These are phyloP conservation scores for Meteorus sp. DNA, from an alignment of 1,140 invertebrate genomes.

Conservation along the genomic window DNA sequence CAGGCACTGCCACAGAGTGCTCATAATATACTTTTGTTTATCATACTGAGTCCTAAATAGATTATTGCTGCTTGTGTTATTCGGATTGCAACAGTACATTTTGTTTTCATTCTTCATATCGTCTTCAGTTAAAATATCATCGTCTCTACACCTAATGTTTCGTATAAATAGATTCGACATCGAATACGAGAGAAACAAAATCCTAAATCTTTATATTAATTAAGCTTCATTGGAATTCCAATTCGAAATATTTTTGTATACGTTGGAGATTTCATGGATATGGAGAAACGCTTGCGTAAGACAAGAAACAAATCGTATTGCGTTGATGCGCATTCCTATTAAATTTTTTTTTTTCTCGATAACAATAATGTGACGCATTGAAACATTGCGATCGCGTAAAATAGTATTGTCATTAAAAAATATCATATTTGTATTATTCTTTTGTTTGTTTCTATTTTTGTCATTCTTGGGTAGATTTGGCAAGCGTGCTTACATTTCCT, in stretches of 20 bases:
- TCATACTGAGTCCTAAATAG: constrained; percentile 35
- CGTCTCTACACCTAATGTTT: constrained; percentile 32
- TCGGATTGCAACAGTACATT: constrained; percentile 30
- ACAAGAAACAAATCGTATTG: too few species aligned
- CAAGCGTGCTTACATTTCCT: constrained; percentile 36
- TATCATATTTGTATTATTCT: constrained; percentile 39
- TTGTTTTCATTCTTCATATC: neutral
- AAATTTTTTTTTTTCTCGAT: neutral
- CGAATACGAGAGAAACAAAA: constrained; percentile 25
- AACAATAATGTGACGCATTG: constrained; percentile 26
- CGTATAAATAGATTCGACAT: constrained; percentile 42
- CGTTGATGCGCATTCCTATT: too few species aligned
- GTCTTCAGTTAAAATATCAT: constrained; percentile 30
- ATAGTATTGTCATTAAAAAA: constrained; percentile 50
- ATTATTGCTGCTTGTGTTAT: constrained; percentile 45
- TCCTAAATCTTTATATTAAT: constrained; percentile 1
- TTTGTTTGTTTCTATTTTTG: too few species aligned
- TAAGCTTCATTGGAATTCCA: too few species aligned
- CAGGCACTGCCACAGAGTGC: constrained; percentile 47
- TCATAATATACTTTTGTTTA: constrained; percentile 25
- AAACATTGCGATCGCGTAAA: constrained; percentile 34
- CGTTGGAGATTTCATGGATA: too few species aligned
- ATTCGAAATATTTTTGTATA: too few species aligned
- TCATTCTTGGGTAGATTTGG: constrained; percentile 38
- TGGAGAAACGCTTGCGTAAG: too few species aligned